phyloP scores from a whole-genome alignment of 2,113 vertebrate genomes.

The Coptodon bakossiorum region DNA sequence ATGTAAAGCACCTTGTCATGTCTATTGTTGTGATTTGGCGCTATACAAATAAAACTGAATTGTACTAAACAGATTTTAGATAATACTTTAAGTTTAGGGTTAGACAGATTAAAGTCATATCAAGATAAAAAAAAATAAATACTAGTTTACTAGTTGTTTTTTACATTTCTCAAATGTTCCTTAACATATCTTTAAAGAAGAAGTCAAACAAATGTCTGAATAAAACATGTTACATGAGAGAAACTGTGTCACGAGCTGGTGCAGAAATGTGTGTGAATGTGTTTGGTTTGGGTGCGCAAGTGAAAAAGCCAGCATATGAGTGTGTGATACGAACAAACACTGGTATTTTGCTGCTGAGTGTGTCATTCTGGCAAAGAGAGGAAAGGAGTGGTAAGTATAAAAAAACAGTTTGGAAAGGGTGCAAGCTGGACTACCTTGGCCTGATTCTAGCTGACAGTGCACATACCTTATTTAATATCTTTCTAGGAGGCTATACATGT shows the following conservation, averaged over 20 bases:
- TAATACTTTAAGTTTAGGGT: background rate
- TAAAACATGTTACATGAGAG: background rate
- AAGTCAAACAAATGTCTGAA: background rate
- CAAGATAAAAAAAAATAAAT: background rate
- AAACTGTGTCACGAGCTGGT: background rate
- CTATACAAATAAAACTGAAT: background rate
- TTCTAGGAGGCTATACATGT: background rate
- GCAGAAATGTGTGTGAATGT: background rate
- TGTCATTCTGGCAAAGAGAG: background rate
- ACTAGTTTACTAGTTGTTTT: background rate
- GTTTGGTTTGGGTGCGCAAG: background rate
- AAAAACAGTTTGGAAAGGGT: background rate
- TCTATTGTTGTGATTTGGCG: background rate
- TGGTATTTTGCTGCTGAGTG: background rate
- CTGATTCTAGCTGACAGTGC: slow-evolving; percentile 3
- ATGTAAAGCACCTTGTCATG: background rate
- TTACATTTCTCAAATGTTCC: background rate
- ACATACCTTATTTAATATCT: slow-evolving; percentile 32
- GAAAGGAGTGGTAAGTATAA: background rate
- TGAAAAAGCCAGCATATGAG: background rate
- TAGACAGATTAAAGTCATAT: background rate
- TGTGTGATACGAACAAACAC: background rate
- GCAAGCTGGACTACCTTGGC: background rate
- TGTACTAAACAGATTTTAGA: background rate
- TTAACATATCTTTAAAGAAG: background rate